Conservation (phyloP, 2,888 invertebrate genomes). For the Harpalus rubripes region DNA sequence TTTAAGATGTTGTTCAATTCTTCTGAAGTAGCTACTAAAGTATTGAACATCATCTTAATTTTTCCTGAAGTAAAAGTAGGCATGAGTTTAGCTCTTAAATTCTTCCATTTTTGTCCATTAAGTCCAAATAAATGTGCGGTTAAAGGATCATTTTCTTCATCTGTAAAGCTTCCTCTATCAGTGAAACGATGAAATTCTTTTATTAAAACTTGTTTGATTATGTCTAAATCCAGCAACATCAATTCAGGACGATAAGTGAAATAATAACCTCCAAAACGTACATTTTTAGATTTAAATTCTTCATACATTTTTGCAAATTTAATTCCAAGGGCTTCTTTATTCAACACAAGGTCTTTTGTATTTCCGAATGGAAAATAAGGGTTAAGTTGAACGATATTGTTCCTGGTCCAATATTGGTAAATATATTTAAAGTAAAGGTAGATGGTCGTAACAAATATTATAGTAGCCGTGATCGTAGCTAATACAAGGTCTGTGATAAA, state of each 20-base stretch:
- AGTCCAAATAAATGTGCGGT: constrained; percentile 57
- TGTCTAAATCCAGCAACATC: constrained; percentile 52
- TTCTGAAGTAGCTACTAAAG: constrained; percentile 47
- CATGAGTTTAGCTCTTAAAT: constrained; percentile 49
- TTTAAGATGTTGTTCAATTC: constrained; percentile 59
- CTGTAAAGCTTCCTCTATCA: constrained; percentile 65
- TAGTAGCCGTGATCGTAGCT: background rate
- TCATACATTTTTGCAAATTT: background rate
- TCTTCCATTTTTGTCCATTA: constrained; percentile 64
- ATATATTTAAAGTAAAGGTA: background rate
- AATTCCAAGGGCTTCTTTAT: background rate
- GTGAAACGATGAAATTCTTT: constrained; percentile 54
- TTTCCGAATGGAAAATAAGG: background rate
- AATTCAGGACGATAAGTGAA: constrained; percentile 26
- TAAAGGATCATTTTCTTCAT: constrained; percentile 55
- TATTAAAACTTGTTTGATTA: constrained; percentile 38
- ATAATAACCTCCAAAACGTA: constrained; percentile 37
- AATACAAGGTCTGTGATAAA: background rate
- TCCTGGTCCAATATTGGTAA: background rate
- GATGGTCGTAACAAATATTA: background rate
- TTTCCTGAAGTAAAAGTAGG: constrained; percentile 1
- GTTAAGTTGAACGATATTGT: background rate
- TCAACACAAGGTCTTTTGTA: background rate
- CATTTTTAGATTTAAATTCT: background rate
- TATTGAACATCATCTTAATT: constrained; percentile 61